These are phyloP conservation scores for Cremastobaeus sp. DNA, from an alignment of 2,888 invertebrate genomes.

Conservation along the genomic window DNA sequence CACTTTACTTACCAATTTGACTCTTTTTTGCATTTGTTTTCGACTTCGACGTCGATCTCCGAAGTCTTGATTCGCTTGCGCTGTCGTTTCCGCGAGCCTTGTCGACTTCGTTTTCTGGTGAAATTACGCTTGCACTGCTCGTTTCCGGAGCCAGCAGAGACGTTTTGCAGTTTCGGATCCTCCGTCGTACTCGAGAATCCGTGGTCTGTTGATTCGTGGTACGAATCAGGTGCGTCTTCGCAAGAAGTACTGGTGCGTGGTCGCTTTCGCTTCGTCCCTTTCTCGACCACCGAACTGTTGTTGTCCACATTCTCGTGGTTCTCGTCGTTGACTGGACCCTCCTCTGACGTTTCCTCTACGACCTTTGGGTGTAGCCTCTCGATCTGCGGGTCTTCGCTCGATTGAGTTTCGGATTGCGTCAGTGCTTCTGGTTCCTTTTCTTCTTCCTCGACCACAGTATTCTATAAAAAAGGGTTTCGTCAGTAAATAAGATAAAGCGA, in stretches of 20 bases:
- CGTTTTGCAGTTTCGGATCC: conserved; percentile 29
- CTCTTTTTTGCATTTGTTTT: conserved; percentile 46
- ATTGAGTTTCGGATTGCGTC: not conserved
- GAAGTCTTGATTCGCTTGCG: conserved; percentile 19
- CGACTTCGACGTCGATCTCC: conserved; percentile 36
- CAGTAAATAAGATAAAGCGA: not conserved
- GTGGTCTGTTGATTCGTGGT: conserved; percentile 35
- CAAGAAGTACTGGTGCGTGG: conserved; percentile 33
- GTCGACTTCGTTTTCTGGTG: conserved; percentile 24
- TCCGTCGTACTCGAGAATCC: conserved; percentile 22
- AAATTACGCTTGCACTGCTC: conserved; percentile 17
- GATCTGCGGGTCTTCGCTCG: not conserved
- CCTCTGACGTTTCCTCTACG: conserved; percentile 57
- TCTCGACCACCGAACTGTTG: conserved; percentile 14
- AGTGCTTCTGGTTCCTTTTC: not conserved
- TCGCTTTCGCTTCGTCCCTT: conserved; percentile 29
- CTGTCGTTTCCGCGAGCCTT: conserved; percentile 18
- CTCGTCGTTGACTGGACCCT: conserved; percentile 68
- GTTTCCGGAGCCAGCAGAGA: not conserved
- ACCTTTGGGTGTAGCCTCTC: conserved; percentile 24
- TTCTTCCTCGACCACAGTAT: not conserved
- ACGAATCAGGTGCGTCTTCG: conserved; percentile 26
- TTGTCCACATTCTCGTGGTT: conserved; percentile 63
- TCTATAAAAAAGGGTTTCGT: not conserved
- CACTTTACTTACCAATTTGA: conserved; percentile 29